A percentile compares a stretch with the other conserved stretches of the same genome.
Conservation (phyloP, 2,888 invertebrate species). For the Gonocerus acuteangulatus region DNA sequence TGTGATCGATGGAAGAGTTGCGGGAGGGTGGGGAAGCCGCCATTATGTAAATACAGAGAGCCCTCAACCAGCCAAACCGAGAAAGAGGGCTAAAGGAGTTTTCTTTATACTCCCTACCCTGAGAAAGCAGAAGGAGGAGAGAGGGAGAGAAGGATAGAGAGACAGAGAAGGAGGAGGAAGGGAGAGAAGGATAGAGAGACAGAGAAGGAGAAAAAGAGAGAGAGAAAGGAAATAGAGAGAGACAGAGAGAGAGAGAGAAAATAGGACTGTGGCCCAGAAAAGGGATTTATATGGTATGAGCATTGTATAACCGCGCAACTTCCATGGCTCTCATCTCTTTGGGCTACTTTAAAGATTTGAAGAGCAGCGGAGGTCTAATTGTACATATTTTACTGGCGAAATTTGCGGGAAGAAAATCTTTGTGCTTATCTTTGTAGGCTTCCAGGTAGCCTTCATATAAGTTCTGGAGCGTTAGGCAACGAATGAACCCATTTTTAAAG, state of each 20-base stretch:
- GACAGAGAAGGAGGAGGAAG: not conserved
- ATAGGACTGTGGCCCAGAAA: not conserved
- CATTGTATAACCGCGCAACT: not conserved
- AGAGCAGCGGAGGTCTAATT: too few relatives aligned
- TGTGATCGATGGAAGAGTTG: not conserved
- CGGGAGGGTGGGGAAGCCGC: not conserved
- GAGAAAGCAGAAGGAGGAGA: not conserved
- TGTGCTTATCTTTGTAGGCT: too few relatives aligned
- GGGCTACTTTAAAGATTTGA: too few relatives aligned
- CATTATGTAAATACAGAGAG: not conserved
- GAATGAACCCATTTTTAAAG: too few relatives aligned
- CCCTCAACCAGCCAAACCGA: not conserved
- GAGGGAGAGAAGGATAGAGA: not conserved
- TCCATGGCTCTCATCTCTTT: too few relatives aligned
- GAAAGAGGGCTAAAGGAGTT: slow-evolving; percentile 8
- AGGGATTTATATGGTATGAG: not conserved
- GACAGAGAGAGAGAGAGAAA: not conserved
- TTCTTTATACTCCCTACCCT: not conserved
- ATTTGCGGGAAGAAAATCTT: too few relatives aligned
- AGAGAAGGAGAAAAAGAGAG: not conserved
- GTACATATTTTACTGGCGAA: too few relatives aligned
- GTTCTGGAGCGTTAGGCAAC: too few relatives aligned
- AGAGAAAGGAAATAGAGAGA: not conserved
- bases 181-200: not conserved
- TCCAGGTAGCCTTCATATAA: too few relatives aligned